Base-by-base conservation (phyloP, 2,888 invertebrate genomes). In the Operophtera brumata region DNA sequence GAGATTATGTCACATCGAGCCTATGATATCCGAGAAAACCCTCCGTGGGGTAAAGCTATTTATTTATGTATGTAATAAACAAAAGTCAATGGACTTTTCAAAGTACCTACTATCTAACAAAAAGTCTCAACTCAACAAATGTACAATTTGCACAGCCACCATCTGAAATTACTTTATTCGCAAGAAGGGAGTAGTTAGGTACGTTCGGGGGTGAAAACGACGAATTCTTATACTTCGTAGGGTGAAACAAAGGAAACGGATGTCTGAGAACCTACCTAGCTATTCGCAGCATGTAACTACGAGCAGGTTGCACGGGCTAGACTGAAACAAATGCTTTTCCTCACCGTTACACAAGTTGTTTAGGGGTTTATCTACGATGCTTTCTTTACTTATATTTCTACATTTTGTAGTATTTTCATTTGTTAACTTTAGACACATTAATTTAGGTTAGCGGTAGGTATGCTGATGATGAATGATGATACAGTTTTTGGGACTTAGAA, bases 231-330 rank as follows among this genome's bases (percentile, higher is more conserved):
- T n/a, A 13, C 46, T 36, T 35, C n/a, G 41, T 26, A 39, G 43
- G 30, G 45, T n/a, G 47, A 53, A 49, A 61, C 61, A 57, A 61
- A 64, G 55, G 57, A 57, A 56, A 57, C 41, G 36, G 54, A 54
- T 56, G 57, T 61, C 52, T 61, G 51, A 36, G 26, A 30, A 51
- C 41, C 39, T 56, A 56, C 51, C 34, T 39, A 26, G n/a, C n/a
- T n/a, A n/a, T n/a, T n/a, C n/a, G n/a, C n/a, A n/a, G 47, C 12
- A n/a, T 11, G 30, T n/a, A n/a, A n/a, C n/a, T n/a, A 12, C n/a
- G 11, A 6, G 11, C 28, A 5, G 39, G 14, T n/a, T n/a, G 32
- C 11, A 39, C 45, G 14, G 41, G 49, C 47, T 45, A 53, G 47
- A 45, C 47, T 40, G 41, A n/a, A 51, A 39, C 14, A 43, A 55